phyloP scores from a whole-genome alignment of 2,888 invertebrate genomes.

The Mythimna lalbum region DNA sequence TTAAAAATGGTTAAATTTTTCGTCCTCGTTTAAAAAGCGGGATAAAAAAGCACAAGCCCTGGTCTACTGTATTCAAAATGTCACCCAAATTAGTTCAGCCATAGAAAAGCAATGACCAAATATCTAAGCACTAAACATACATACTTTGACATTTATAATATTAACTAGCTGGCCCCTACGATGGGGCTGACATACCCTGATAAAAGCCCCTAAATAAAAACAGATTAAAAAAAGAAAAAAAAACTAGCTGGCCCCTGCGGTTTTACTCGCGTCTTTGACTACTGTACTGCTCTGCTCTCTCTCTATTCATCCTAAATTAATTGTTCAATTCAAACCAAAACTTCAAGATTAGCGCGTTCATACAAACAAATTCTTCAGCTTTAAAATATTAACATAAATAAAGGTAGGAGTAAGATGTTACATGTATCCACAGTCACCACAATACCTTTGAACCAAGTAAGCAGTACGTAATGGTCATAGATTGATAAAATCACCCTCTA shows the following conservation, averaged over 20 bases:
- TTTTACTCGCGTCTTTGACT: no score
- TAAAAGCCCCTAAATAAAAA: no score
- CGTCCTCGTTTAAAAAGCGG: no score
- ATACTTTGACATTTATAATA: not conserved
- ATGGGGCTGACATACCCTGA: no score
- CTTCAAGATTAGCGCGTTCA: no score
- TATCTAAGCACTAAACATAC: not conserved
- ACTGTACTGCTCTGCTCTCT: no score
- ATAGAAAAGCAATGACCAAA: not conserved
- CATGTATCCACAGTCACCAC: conserved; percentile 12
- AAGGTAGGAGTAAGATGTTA: not conserved
- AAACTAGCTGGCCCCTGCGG: not conserved
- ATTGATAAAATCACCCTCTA: conserved; percentile 56
- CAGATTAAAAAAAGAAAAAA: no score
- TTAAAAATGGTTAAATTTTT: not conserved
- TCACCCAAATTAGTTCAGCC: not conserved
- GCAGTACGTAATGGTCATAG: conserved; percentile 40
- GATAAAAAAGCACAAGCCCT: not conserved
- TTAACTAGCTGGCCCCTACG: not conserved
- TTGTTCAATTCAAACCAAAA: no score
- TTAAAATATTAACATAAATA: no score
- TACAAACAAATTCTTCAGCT: no score
- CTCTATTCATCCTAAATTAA: no score
- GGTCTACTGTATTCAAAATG: not conserved
- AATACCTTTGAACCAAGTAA: conserved; percentile 19